Conservation (phyloP, 2,113 vertebrate genomes). For the Rhea americana region DNA sequence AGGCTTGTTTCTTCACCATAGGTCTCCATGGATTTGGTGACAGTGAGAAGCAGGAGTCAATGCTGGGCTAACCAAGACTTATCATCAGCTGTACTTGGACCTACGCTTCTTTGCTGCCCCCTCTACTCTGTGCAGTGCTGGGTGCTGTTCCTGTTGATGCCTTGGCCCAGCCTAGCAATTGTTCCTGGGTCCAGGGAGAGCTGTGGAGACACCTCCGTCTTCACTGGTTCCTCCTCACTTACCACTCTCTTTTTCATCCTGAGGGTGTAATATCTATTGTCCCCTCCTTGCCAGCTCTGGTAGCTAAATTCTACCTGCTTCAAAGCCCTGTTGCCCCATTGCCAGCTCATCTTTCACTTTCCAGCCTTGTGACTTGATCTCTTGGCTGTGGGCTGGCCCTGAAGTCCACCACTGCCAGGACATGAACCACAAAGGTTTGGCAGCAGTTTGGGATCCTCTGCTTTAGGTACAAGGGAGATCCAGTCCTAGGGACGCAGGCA, state of each 20-base stretch:
- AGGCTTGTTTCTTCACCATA: background rate
- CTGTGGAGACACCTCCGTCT: background rate
- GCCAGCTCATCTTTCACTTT: accelerated
- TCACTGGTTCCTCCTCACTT: background rate
- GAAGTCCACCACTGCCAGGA: background rate
- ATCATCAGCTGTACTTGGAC: accelerated
- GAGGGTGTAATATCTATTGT: accelerated
- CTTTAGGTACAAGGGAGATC: background rate
- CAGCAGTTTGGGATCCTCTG: background rate
- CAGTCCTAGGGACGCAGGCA: background rate
- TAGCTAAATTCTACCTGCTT: background rate
- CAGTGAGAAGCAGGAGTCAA: background rate
- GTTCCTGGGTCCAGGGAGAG: background rate
- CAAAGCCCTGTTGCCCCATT: background rate
- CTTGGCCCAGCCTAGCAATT: background rate
- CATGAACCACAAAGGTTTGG: background rate
- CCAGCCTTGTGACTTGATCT: background rate
- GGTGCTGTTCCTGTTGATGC: background rate
- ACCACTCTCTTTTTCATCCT: background rate
- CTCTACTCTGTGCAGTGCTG: background rate
- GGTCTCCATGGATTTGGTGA: background rate
- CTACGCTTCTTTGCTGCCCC: background rate
- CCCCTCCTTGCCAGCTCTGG: background rate
- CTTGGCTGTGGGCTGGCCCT: background rate
- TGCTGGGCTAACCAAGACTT: background rate